phyloP scores from a whole-genome alignment of 1,140 invertebrate genomes.

The Temnothorax nylanderi region DNA sequence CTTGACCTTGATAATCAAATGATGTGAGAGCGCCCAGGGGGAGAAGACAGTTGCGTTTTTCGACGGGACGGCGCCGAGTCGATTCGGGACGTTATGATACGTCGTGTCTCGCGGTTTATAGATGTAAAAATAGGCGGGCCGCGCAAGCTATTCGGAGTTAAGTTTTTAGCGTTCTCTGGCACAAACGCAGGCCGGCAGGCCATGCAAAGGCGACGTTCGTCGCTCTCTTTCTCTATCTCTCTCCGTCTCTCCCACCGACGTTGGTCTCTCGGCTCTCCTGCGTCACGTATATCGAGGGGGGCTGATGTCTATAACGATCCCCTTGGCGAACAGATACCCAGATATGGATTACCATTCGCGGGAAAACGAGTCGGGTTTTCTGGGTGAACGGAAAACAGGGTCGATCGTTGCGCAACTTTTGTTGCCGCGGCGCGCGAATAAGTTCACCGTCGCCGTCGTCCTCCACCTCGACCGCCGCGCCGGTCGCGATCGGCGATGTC shows the following conservation, averaged over 20 bases:
- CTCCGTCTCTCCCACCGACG: background rate
- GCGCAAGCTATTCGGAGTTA: slow-evolving; percentile 31
- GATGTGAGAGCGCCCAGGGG: background rate
- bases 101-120: slow-evolving; percentile 26
- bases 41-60: background rate
- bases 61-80: background rate
- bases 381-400: slow-evolving; percentile 67
- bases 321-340: slow-evolving; percentile 20
- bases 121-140: slow-evolving; percentile 44
- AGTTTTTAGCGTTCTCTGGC: slow-evolving; percentile 44
- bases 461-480: slow-evolving; percentile 6
- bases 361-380: slow-evolving; percentile 63
- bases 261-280: no score
- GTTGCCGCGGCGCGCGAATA: slow-evolving; percentile 65
- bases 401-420: slow-evolving; percentile 73
- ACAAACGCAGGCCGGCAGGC: background rate
- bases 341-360: slow-evolving; percentile 54
- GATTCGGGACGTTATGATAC: background rate
- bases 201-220: background rate
- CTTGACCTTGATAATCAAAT: slow-evolving; percentile 17
- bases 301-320: slow-evolving; percentile 25
- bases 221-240: background rate
- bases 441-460: slow-evolving; percentile 57
- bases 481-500: background rate
- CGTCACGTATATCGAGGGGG: background rate